Evolutionary conservation across 2,888 invertebrate genomes (phyloP).

Genomic region (Polyommatus icarus): DNA sequence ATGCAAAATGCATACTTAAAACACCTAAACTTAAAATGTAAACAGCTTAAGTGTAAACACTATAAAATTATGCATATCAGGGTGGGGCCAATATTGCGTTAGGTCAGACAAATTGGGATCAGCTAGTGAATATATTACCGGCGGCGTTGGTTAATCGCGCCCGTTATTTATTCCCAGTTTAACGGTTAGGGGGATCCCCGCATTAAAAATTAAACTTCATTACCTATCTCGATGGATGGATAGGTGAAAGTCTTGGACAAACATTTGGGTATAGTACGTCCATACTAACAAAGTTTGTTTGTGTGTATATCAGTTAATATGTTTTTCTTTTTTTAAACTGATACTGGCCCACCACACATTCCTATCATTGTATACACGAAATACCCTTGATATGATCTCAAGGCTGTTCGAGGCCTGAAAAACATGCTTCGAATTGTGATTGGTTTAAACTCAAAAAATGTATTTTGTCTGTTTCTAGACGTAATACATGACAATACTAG

Average conservation of each 20-base stretch:
- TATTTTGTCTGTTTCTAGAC: no score
- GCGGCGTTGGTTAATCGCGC: constrained; percentile 76
- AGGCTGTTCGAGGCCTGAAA: no score
- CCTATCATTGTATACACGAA: no score
- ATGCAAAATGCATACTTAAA: background rate
- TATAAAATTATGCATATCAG: constrained; percentile 54
- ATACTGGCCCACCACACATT: no score
- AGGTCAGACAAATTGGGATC: constrained; percentile 79
- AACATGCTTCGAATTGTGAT: no score
- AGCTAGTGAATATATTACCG: constrained; percentile 78
- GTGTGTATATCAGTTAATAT: no score
- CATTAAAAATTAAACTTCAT: constrained; percentile 34
- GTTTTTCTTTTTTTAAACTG: no score
- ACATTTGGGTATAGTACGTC: background rate
- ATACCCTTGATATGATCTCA: no score
- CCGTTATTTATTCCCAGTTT: constrained; percentile 70
- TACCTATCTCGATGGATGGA: background rate
- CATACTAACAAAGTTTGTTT: background rate
- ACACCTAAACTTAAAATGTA: constrained; percentile 10
- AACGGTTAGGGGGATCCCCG: constrained; percentile 45
- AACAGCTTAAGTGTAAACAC: constrained; percentile 27
- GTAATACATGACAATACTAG: no score
- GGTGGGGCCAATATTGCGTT: constrained; percentile 69
- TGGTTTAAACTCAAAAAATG: no score
- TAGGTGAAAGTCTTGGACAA: background rate